Evolutionary conservation across 2,113 vertebrate species (phyloP).

Genomic region (western clawed frog (Xenopus tropicalis)): UCB_Xtro_10.0 CM004449.2:102100501-102101000

Average conservation of each 20-base stretch:
- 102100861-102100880: not conserved
- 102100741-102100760: constrained; percentile 69
- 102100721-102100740: constrained; percentile 74
- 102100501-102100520: too few species aligned
- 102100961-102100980: too few species aligned
- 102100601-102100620: constrained; percentile 63
- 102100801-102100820: not conserved
- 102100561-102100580: constrained; percentile 28
- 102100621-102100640: constrained; percentile 58
- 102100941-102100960: too few species aligned
- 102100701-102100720: constrained; percentile 90
- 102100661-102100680: constrained; percentile 75
- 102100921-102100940: too few species aligned
- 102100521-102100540: too few species aligned
- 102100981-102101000: too few species aligned
- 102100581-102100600: constrained; percentile 75
- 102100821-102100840: constrained; percentile 3
- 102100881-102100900: too few species aligned
- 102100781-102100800: constrained; percentile 15
- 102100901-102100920: too few species aligned
- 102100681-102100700: constrained; percentile 84
- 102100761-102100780: constrained; percentile 5
- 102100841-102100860: constrained; percentile 7
- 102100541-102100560: too few species aligned
- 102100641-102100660: constrained; percentile 85